Evolutionary conservation across 2,113 vertebrate genomes (phyloP), one percentile per base, ranked within the genome.

Genomic region (Dicaeum eximium): DNA sequence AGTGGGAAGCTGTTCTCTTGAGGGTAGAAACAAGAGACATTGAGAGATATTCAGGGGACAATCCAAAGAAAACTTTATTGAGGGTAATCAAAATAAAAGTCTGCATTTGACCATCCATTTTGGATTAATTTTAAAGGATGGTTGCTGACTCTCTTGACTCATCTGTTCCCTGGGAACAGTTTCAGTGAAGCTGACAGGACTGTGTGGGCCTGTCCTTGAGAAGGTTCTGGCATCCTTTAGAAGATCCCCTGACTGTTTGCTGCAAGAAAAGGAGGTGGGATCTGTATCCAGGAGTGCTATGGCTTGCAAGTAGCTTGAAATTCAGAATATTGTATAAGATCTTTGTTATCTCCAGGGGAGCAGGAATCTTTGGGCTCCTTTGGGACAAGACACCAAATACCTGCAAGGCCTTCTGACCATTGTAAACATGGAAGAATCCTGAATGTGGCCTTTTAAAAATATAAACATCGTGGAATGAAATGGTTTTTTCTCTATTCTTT

Each of bases 281-380:
- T 57, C 65, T 45, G 22, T 61, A 15, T 31, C n/a, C n/a, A 48
- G 3, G 8, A 35, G 14, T 44, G 51, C 61, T 20, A 1, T 21
- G 75, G 47, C 72, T 64, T 80, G 53, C 27, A 58, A 56, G 58
- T 33, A 56, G 31, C 31, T 87, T 54, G 50, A 9, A 31, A 66
- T 70, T 53, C 0, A 0, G 15, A 79, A 65, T 37, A 54, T 53
- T 57, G 16, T 35, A 1, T n/a, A 45, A 50, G 22, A 16, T 62
- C 58, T 69, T 44, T 75, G 44, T 67, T 53, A 28, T 14, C 66
- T 51, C 16, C 40, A 31, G 31, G n/a, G 54, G 35, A 90, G 38
- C 42, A 77, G 37, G 61, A 40, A 54, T 23, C 45, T 77, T n/a
- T 42, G 37, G 7, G 33, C 38, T 80, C 56, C 45, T 80, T 50